Conservation (phyloP, 37 sponge, comb jelly and placozoan genomes). For the Chondrosia reniformis region DNA sequence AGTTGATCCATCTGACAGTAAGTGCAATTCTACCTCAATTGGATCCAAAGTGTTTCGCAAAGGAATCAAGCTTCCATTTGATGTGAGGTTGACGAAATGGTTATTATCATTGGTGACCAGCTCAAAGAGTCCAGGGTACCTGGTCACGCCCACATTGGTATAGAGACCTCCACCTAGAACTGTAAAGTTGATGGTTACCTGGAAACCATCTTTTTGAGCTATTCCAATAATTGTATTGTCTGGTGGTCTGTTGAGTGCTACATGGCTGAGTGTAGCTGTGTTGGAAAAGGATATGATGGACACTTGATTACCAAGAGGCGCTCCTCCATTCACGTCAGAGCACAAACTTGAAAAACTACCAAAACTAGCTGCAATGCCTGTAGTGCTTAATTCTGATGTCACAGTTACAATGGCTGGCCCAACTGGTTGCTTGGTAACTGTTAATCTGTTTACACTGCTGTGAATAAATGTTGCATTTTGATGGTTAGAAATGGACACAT, state of each 20-base stretch:
- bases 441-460: background rate
- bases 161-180: background rate
- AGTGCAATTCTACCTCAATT: background rate
- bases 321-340: background rate
- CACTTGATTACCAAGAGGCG: too few relatives aligned
- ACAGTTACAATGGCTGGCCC: background rate
- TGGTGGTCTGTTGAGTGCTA: conserved; percentile 15
- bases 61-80: conserved; percentile 22
- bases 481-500: background rate
- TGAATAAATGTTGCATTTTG: background rate
- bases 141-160: background rate
- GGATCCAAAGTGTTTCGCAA: conserved; percentile 24
- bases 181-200: conserved; percentile 12
- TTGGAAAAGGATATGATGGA: background rate
- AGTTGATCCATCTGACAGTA: background rate
- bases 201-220: background rate
- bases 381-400: background rate
- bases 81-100: background rate
- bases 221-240: conserved; percentile 33
- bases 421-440: background rate
- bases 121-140: background rate
- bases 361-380: conserved; percentile 9
- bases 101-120: background rate
- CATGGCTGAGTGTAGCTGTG: conserved; percentile 2
- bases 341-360: too few relatives aligned